Base-by-base conservation (phyloP, 2,113 vertebrate species). In the Limanda limanda region DNA sequence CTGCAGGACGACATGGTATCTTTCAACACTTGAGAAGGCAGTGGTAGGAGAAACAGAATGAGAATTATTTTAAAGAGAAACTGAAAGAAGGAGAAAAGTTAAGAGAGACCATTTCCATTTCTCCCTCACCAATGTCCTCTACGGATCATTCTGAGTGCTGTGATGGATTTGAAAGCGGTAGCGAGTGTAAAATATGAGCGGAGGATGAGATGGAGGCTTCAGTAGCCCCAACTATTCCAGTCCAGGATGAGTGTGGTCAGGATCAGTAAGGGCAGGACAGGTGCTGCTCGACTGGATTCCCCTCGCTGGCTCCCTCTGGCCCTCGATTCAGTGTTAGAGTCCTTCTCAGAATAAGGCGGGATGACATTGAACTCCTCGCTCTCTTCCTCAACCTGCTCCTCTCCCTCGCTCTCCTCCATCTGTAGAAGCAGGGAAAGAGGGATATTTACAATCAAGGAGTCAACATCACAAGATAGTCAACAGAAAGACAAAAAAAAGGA, bases 281-380 rank as follows among this genome's bases (percentile, higher is more conserved):
- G 86, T 1, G 17, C 71, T 0, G 72, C 78, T 56, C 40, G 83
- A 71, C 63, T 47, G 4, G 88, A 82, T 18, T 85, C 79, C 71
- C 84, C 91, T 6, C 58, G 79, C 64, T 83, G 89, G 60, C 88
- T 90, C 51, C 90, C 92, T 45, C 76, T 73, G 8, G 91, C 73
- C 63, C 84, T 77, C 0, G 91, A 91, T 24, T 90, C 90, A 18
- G 73, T 78, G 66, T 83, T 83, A 11, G 91, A 87, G 82, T 93
- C 92, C 83, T 92, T 94, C 55, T 93, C 92, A 0, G 90, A 92
- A 69, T 91, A 94, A 0, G 91, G 89, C 0, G 91, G 91, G 51
- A 94, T 93, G 35, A 93, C 69, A 45, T 92, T 91, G 76, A 93
- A 93, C 68, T 93, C 77, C 17, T 89, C 74, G 11, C 71, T 89